Conservation (phyloP, 2,888 invertebrate genomes). For the Ennomos erosarius region DNA sequence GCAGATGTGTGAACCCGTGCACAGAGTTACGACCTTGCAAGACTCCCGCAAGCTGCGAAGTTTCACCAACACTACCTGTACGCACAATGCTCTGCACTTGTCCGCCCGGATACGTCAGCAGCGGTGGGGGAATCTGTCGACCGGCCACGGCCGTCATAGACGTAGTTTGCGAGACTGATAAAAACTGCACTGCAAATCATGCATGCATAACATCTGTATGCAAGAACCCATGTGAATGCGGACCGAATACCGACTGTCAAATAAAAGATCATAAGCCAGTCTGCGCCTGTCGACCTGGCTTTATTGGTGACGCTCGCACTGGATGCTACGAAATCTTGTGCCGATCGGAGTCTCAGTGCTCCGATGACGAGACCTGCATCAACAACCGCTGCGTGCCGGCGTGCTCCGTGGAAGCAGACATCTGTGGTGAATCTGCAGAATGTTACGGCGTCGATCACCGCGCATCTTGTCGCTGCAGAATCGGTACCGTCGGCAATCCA, state of each 20-base stretch:
- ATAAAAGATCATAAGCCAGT: constrained; percentile 94
- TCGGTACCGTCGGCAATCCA: constrained; percentile 93
- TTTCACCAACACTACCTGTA: constrained; percentile 92
- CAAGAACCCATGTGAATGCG: constrained; percentile 93
- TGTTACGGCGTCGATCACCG: constrained; percentile 93
- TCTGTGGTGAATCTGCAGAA: constrained; percentile 91
- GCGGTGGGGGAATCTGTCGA: constrained; percentile 93
- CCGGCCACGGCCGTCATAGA: constrained; percentile 87
- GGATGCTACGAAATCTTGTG: constrained; percentile 92
- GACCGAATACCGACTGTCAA: constrained; percentile 93
- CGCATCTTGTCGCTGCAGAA: constrained; percentile 93
- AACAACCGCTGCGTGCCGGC: constrained; percentile 93
- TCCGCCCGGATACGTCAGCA: constrained; percentile 94
- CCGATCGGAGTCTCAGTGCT: constrained; percentile 90
- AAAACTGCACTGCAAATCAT: constrained; percentile 91
- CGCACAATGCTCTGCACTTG: constrained; percentile 96
- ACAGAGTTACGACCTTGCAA: constrained; percentile 91
- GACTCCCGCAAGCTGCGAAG: constrained; percentile 92
- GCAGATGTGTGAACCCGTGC: constrained; percentile 94
- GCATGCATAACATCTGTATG: constrained; percentile 93
- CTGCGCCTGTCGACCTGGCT: constrained; percentile 93
- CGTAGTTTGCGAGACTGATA: constrained; percentile 89
- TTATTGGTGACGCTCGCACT: constrained; percentile 93
- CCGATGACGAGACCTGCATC: constrained; percentile 92
- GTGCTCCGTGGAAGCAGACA: constrained; percentile 88